Conservation (phyloP, 2,888 invertebrate genomes). For the Theodoxus fluviatilis region DNA sequence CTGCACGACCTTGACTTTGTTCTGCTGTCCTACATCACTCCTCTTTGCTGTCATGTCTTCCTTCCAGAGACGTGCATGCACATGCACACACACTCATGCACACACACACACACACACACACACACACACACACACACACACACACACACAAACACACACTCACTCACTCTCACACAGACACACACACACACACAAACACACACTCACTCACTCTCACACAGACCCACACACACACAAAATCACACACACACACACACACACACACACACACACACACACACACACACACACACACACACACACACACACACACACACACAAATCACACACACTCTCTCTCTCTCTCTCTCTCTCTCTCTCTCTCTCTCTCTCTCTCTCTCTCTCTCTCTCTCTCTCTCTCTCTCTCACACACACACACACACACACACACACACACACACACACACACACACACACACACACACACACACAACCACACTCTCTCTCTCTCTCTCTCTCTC, state of each 20-base stretch:
- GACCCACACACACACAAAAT: conserved; percentile 3
- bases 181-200: not conserved
- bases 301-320: no score
- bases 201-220: not conserved
- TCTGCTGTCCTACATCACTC: no score
- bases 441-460: no score
- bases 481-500: not conserved
- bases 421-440: no score
- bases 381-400: not conserved
- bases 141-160: not conserved
- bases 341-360: not conserved
- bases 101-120: not conserved
- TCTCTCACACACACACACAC: not conserved
- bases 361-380: not conserved
- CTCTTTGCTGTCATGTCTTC: no score
- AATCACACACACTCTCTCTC: no score
- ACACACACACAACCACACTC: no score
- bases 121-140: conserved; percentile 7
- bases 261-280: conserved; percentile 7
- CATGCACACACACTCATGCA: not conserved
- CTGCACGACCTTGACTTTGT: no score
- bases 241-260: conserved; percentile 4
- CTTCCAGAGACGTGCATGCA: no score
- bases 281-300: no score
- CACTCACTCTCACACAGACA: not conserved